Percentiles rank a stretch among this genome's conserved stretches.
Conservation (phyloP, 2,888 invertebrate species). For the Synanthedon myopaeformis region DNA sequence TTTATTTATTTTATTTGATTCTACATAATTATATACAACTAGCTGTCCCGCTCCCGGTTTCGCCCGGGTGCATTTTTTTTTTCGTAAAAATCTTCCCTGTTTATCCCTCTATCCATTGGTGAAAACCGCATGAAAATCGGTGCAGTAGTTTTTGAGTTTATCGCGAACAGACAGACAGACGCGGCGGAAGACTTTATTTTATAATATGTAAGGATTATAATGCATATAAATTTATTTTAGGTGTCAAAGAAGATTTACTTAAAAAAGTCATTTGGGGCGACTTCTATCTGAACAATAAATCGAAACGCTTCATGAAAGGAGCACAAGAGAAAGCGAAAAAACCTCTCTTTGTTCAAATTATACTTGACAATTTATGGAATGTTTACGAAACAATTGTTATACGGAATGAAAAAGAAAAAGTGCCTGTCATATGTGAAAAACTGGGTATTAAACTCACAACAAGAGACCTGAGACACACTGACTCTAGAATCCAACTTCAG, state of each 20-base stretch:
- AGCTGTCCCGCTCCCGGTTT: too few species aligned
- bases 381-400: conserved; percentile 86
- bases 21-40: not conserved
- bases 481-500: conserved; percentile 81
- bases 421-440: conserved; percentile 77
- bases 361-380: conserved; percentile 91
- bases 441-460: conserved; percentile 81
- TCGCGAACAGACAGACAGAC: too few species aligned
- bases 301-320: conserved; percentile 85
- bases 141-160: too few species aligned
- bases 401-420: conserved; percentile 80
- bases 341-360: conserved; percentile 91
- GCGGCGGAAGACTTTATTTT: too few species aligned
- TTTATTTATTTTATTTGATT: not conserved
- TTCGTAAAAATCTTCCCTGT: too few species aligned
- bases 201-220: too few species aligned
- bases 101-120: too few species aligned
- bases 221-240: conserved; percentile 29
- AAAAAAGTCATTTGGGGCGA: conserved; percentile 94
- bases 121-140: too few species aligned
- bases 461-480: conserved; percentile 83
- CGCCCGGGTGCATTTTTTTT: too few species aligned
- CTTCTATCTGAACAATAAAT: conserved; percentile 87
- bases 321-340: conserved; percentile 94
- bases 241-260: conserved; percentile 78